phyloP scores from a whole-genome alignment of 2,113 vertebrate species.

The Oophaga pumilio region DNA sequence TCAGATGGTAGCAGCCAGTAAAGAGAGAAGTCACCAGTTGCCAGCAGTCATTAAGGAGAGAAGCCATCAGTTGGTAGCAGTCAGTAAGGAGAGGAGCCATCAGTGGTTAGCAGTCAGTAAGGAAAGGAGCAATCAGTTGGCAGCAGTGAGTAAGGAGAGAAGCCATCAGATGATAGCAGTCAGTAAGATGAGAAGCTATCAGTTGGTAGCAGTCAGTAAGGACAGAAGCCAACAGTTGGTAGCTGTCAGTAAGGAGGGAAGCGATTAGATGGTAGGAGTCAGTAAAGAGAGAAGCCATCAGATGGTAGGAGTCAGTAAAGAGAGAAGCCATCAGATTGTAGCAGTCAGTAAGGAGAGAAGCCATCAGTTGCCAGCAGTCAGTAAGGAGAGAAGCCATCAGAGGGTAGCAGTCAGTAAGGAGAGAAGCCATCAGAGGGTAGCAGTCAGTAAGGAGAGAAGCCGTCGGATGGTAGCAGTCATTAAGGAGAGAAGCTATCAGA shows the following conservation, averaged over 20 bases:
- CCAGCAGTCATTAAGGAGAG: background rate
- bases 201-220: background rate
- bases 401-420: background rate
- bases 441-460: background rate
- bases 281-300: background rate
- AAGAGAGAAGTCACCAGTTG: background rate
- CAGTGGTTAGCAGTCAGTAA: background rate
- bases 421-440: background rate
- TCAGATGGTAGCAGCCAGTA: background rate
- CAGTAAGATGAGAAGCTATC: background rate
- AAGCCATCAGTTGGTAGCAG: background rate
- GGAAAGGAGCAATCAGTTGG: background rate
- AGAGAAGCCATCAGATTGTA: background rate
- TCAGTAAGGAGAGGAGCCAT: background rate
- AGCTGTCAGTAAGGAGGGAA: too few relatives aligned
- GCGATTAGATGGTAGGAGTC: background rate
- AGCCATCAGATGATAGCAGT: background rate
- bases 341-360: background rate
- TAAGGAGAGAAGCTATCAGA: background rate
- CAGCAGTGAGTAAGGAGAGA: background rate
- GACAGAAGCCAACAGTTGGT: too few relatives aligned
- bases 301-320: background rate
- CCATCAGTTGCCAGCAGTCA: background rate
- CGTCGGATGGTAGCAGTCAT: background rate
- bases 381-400: background rate